Conservation (phyloP, 2,888 invertebrate genomes). For the Agrochola lychnidis region DNA sequence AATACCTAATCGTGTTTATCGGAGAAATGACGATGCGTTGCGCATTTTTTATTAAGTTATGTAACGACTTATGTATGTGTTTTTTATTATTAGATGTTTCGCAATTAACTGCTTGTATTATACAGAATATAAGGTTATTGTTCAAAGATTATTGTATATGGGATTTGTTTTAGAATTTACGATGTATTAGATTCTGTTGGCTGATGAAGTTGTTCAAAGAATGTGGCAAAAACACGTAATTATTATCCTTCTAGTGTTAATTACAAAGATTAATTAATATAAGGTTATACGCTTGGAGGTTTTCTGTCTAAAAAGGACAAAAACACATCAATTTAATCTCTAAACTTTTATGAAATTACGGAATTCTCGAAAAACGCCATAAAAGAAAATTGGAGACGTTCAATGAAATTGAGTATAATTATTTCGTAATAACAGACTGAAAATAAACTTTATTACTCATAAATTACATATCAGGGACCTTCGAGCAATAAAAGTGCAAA, state of each 20-base stretch:
- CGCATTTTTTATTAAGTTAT: conserved; percentile 82
- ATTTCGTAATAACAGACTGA: conserved; percentile 24
- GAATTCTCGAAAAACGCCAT: background rate
- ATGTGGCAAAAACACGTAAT: background rate
- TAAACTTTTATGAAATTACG: background rate
- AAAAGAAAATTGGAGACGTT: conserved; percentile 6
- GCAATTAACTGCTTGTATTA: conserved; percentile 48
- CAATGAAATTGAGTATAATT: conserved; percentile 18
- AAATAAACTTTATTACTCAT: conserved; percentile 44
- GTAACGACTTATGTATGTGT: conserved; percentile 64
- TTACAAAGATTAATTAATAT: background rate
- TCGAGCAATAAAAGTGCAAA: conserved; percentile 55
- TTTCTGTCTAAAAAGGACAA: background rate
- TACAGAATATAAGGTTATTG: conserved; percentile 21
- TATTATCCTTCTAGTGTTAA: background rate
- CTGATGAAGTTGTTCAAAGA: conserved; percentile 1
- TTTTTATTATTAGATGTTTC: conserved; percentile 56
- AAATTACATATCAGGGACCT: conserved; percentile 50
- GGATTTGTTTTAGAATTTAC: conserved; percentile 30
- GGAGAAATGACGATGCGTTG: conserved; percentile 82
- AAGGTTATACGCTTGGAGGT: background rate
- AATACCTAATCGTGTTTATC: conserved; percentile 86
- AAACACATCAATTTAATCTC: background rate
- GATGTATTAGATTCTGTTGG: conserved; percentile 9
- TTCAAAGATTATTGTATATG: conserved; percentile 9